Evolutionary conservation across 2,888 invertebrate genomes (phyloP).

Genomic region (Dasypogon diadema): DNA sequence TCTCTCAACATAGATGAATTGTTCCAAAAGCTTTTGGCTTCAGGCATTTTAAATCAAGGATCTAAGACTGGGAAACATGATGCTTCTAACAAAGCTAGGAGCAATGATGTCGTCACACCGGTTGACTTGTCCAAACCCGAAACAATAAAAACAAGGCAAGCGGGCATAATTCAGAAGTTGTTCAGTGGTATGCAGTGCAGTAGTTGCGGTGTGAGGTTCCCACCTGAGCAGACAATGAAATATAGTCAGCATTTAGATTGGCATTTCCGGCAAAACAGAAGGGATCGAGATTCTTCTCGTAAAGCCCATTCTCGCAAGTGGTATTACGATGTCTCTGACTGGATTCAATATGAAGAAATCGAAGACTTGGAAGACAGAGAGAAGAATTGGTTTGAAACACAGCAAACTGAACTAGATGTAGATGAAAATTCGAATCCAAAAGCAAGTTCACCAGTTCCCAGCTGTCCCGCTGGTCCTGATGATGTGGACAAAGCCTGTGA

Average conservation of each 20-base stretch:
- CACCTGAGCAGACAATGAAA: constrained; percentile 87
- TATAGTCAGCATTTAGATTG: constrained; percentile 98
- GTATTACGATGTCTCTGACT: constrained; percentile 91
- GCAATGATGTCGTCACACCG: constrained; percentile 70
- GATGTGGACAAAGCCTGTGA: constrained; percentile 81
- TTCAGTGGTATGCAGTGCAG: constrained; percentile 96
- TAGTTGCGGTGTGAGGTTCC: constrained; percentile 94
- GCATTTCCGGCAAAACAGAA: constrained; percentile 96
- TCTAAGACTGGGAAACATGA: constrained; percentile 63
- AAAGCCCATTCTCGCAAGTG: constrained; percentile 88
- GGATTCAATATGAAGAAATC: constrained; percentile 95
- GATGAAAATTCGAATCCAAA: constrained; percentile 72
- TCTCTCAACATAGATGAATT: constrained; percentile 82
- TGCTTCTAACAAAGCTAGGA: constrained; percentile 62
- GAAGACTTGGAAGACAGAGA: constrained; percentile 91
- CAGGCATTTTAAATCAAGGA: constrained; percentile 77
- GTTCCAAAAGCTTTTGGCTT: constrained; percentile 86
- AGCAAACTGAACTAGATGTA: constrained; percentile 71
- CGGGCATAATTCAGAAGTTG: constrained; percentile 76
- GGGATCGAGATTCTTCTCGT: constrained; percentile 86
- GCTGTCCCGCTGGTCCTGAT: constrained; percentile 77
- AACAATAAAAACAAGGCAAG: constrained; percentile 80
- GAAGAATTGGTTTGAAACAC: constrained; percentile 89
- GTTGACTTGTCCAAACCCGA: constrained; percentile 79
- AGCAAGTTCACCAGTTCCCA: constrained; percentile 73